A percentile compares a stretch with the other conserved stretches of the same genome.
These are phyloP conservation scores for Cheilosia soror DNA, from an alignment of 2,888 invertebrate genomes.

Conservation along the genomic window DNA sequence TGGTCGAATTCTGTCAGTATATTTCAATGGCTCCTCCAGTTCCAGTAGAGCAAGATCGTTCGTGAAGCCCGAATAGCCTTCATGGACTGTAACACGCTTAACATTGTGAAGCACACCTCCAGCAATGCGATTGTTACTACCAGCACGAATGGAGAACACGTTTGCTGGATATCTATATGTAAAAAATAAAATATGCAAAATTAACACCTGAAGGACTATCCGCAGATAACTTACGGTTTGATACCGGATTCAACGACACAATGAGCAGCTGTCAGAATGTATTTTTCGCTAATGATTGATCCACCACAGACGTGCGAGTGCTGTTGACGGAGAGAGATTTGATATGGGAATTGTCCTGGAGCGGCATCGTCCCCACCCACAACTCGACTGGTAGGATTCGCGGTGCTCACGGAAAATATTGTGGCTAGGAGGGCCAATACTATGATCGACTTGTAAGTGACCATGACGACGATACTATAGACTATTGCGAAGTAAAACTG, in stretches of 20 bases:
- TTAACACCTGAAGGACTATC: constrained; percentile 45
- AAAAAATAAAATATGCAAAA: background rate
- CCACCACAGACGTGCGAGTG: constrained; percentile 31
- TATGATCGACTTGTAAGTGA: background rate
- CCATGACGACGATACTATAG: constrained; percentile 12
- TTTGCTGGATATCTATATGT: constrained; percentile 73
- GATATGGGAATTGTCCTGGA: background rate
- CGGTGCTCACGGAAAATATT: constrained; percentile 7
- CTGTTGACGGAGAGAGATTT: constrained; percentile 35
- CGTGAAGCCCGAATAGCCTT: constrained; percentile 74
- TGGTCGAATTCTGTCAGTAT: constrained; percentile 75
- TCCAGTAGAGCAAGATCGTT: constrained; percentile 80
- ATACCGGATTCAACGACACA: background rate
- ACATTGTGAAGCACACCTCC: constrained; percentile 77
- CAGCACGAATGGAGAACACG: constrained; percentile 77
- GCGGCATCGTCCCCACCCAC: background rate
- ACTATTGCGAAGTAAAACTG: background rate
- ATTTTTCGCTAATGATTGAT: background rate
- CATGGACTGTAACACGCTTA: constrained; percentile 76
- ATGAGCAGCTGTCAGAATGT: constrained; percentile 3
- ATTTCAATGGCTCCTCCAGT: constrained; percentile 74
- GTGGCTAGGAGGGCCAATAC: constrained; percentile 4
- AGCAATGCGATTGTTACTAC: constrained; percentile 75
- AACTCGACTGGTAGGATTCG: constrained; percentile 64
- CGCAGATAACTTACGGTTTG: constrained; percentile 76